A percentile compares a stretch with the other conserved stretches of the same genome.
These are phyloP conservation scores for Toxotes jaculatrix DNA, from an alignment of 2,113 vertebrate genomes.

Conservation along the genomic window DNA sequence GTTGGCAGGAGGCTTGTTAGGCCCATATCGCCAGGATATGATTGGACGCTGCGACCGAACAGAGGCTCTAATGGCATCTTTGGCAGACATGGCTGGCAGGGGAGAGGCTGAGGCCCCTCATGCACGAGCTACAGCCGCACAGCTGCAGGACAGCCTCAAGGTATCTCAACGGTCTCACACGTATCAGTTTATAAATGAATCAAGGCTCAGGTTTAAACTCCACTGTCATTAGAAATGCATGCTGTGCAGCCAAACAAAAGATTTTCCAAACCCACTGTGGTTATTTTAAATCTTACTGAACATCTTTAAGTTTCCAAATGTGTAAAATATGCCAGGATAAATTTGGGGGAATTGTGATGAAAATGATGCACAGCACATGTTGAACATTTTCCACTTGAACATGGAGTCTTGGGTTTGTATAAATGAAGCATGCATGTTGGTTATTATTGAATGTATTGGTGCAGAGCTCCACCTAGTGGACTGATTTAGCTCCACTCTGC, in stretches of 20 bases:
- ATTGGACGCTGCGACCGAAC: slow-evolving; percentile 93
- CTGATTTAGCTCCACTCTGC: slow-evolving; percentile 14
- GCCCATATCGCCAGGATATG: slow-evolving; percentile 95
- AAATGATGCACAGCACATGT: background rate
- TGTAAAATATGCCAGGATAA: background rate
- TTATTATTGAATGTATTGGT: slow-evolving; percentile 23
- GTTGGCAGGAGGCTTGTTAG: slow-evolving; percentile 92
- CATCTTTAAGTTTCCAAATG: background rate
- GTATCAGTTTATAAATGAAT: background rate
- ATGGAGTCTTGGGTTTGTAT: background rate
- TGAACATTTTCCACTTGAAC: background rate
- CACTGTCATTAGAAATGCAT: background rate
- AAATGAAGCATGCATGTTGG: background rate
- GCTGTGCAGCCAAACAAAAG: background rate
- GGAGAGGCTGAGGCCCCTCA: slow-evolving; percentile 95
- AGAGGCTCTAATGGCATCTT: slow-evolving; percentile 90
- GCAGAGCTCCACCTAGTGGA: slow-evolving; percentile 74
- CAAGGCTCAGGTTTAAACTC: background rate
- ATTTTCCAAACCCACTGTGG: background rate
- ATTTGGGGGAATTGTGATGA: background rate
- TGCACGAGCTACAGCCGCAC: slow-evolving; percentile 90
- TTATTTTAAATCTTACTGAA: background rate
- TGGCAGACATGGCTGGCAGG: slow-evolving; percentile 91
- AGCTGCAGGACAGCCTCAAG: slow-evolving; percentile 95
- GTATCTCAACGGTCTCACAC: slow-evolving; percentile 75